Conservation (phyloP, 2,797 vertebrate genomes). For the Spinus pinus region DNA sequence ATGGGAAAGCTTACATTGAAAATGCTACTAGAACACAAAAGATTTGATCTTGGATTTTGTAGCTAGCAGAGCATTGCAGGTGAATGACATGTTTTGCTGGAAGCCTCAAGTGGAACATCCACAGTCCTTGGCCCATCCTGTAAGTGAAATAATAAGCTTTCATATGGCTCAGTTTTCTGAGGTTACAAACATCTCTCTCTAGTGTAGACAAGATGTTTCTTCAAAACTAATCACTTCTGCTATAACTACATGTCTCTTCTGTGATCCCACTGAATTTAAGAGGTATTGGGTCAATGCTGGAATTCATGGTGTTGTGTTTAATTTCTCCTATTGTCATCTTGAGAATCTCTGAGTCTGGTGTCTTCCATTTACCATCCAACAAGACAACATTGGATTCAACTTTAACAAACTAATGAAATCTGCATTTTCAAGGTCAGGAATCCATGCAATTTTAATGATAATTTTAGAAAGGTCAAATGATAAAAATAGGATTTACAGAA, state of each 20-base stretch:
- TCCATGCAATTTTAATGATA: background rate
- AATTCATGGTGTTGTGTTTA: background rate
- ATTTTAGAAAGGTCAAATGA: background rate
- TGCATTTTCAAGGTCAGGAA: background rate
- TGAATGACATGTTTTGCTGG: background rate
- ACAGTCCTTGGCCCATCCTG: accelerated
- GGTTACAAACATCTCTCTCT: background rate
- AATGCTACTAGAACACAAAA: background rate
- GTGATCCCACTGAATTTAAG: background rate
- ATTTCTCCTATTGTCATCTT: background rate
- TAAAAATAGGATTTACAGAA: background rate
- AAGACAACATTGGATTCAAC: background rate
- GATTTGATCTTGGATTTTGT: background rate
- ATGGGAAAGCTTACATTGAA: background rate
- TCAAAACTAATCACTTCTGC: background rate
- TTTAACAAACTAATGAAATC: background rate
- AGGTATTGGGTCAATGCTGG: background rate
- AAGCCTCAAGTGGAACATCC: background rate
- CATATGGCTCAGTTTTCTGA: background rate
- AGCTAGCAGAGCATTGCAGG: background rate
- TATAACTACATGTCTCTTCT: background rate
- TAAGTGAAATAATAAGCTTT: background rate
- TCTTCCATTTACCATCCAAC: background rate
- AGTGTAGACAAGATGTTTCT: background rate
- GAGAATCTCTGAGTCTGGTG: background rate